Percentiles rank a stretch among this genome's conserved stretches.
These are phyloP conservation scores for Andrena minutula DNA, from an alignment of 2,888 invertebrate species.

Conservation along the genomic window DNA sequence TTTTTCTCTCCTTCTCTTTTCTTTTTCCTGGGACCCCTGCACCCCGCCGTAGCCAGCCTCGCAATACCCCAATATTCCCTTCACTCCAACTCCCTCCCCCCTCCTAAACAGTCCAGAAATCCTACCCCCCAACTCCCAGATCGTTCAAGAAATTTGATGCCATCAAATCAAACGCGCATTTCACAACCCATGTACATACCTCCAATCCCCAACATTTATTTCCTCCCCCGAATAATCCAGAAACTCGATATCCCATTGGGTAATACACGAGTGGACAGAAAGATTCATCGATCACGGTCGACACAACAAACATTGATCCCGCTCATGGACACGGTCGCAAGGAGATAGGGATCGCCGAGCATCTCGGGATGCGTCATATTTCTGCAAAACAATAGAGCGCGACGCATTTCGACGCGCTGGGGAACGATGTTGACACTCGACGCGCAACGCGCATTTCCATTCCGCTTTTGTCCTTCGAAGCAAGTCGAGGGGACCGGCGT, in stretches of 20 bases:
- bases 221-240: not conserved
- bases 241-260: not conserved
- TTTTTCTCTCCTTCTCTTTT: too few relatives aligned
- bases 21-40: too few relatives aligned
- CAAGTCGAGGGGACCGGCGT: too few relatives aligned
- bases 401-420: not conserved
- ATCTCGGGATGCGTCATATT: constrained; percentile 3
- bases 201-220: not conserved
- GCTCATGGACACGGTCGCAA: too few relatives aligned
- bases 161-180: not conserved
- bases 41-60: too few relatives aligned
- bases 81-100: not conserved
- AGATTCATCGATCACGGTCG: not conserved
- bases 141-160: not conserved
- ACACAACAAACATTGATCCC: constrained; percentile 5
- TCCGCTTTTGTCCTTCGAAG: too few relatives aligned
- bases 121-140: not conserved
- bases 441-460: too few relatives aligned
- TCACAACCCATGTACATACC: not conserved
- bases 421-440: not conserved
- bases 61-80: too few relatives aligned
- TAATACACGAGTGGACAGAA: not conserved
- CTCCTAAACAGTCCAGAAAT: not conserved
- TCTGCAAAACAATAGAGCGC: constrained; percentile 2
- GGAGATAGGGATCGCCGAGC: not conserved